Evolutionary conservation across 2,797 vertebrate genomes (phyloP), one percentile per base, ranked within the genome.

Genomic region (Paguma larvata): DNA sequence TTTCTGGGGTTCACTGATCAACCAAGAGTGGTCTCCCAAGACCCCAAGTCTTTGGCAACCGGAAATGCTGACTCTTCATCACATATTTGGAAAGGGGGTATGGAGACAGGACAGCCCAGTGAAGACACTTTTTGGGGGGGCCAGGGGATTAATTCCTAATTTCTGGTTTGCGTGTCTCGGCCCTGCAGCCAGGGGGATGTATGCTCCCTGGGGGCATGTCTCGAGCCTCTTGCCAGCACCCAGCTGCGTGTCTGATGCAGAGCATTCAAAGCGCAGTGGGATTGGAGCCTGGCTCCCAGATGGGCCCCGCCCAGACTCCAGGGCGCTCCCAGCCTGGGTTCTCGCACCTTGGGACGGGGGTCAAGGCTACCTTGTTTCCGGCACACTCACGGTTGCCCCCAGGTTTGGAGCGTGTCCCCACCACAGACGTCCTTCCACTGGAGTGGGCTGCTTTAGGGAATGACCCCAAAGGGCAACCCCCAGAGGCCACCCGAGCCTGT

Each of bases 1-100:
- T 83, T 83, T 94, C 75, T 48, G 56, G 79, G 51, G 51, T 97
- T 85, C 63, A 85, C 44, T 53, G 78, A 15, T 59, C 82, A 83
- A 82, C 30, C 56, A 38, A 68, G n/a, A 79, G 46, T 88, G 44
- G 34, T 59, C 85, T 70, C 34, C 65, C 63, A 51, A 72, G 77
- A 21, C 48, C 34, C 38, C 78, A 7, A 16, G 46, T 21, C 73
- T 77, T 84, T 18, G 78, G 85, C 85, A 68, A 70, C 13, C 0
- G 0, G 59, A 85, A 75, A 51, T 2, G 41, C 11, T 41, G 88
- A 67, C 53, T 78, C 46, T 92, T 51, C 12, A n/a, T 30, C 56
- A 59, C 3, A 2, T 6, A 5, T 38, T 72, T 0, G 15, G 44
- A 80, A 83, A 79, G 32, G 32, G 15, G n/a, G 21, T 19, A 4